Evolutionary conservation across 2,888 invertebrate species (phyloP).

Genomic region (Incurvaria masculella): DNA sequence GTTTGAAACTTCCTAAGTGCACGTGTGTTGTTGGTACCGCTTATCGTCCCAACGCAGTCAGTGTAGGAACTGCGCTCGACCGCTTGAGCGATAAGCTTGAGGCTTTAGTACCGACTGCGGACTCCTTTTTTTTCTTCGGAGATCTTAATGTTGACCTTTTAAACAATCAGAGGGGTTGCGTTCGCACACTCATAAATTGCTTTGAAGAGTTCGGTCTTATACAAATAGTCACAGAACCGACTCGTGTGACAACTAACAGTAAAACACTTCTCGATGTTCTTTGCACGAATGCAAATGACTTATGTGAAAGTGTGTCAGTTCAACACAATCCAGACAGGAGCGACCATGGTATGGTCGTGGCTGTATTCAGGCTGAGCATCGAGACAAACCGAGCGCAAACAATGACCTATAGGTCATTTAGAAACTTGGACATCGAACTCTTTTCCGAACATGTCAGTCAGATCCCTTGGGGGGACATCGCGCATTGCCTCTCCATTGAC

Average conservation of each 20-base stretch:
- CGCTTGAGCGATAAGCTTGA: neutral
- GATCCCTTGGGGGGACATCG: too few relatives aligned
- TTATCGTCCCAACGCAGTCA: neutral
- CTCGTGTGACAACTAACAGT: neutral
- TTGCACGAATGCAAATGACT: too few relatives aligned
- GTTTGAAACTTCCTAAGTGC: neutral
- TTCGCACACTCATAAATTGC: neutral
- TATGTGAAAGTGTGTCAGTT: too few relatives aligned
- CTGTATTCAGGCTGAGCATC: too few relatives aligned
- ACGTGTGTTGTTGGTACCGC: constrained; percentile 2
- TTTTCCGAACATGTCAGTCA: too few relatives aligned
- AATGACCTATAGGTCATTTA: too few relatives aligned
- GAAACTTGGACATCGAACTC: too few relatives aligned
- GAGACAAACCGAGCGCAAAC: too few relatives aligned
- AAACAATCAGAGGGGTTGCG: neutral
- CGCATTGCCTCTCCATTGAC: too few relatives aligned
- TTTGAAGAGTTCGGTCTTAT: neutral
- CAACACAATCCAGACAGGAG: too few relatives aligned
- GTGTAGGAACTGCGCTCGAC: neutral
- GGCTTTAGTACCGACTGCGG: neutral
- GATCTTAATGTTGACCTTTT: neutral
- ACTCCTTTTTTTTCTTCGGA: neutral
- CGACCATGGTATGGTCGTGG: too few relatives aligned
- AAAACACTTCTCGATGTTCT: too few relatives aligned
- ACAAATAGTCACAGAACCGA: neutral